Percentiles rank a stretch among this genome's conserved stretches.
Evolutionary conservation across 2,113 vertebrate species (phyloP).

Genomic region (Eonycteris spelaea): DNA sequence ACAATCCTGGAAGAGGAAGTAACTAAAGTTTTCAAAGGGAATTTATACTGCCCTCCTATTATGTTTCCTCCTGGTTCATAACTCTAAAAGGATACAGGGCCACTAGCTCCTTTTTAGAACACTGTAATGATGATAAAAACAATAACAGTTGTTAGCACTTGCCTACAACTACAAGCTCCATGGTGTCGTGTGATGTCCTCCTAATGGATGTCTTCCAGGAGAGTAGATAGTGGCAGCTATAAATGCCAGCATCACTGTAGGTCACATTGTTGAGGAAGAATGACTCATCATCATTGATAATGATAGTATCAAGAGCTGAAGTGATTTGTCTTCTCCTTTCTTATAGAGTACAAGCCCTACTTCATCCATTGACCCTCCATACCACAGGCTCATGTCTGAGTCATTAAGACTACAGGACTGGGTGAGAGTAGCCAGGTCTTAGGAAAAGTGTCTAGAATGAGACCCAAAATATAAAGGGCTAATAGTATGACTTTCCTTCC

Average conservation of each 20-base stretch:
- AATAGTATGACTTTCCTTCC: neutral
- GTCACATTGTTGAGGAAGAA: slow-evolving; percentile 62
- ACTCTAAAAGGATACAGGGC: neutral
- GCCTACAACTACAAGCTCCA: slow-evolving; percentile 68
- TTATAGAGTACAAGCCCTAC: slow-evolving; percentile 53
- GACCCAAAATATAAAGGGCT: slow-evolving; percentile 47
- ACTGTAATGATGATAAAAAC: neutral
- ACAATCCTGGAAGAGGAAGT: neutral
- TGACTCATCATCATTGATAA: neutral
- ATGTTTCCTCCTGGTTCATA: neutral
- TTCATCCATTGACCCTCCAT: slow-evolving; percentile 24
- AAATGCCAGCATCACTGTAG: slow-evolving; percentile 47
- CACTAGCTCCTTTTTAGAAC: slow-evolving; percentile 11
- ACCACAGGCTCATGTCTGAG: slow-evolving; percentile 59
- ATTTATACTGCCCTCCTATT: neutral
- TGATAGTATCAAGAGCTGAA: slow-evolving; percentile 48
- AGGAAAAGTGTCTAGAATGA: slow-evolving; percentile 57
- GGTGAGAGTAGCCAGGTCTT: slow-evolving; percentile 65
- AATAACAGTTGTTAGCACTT: slow-evolving; percentile 55
- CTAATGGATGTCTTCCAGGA: slow-evolving; percentile 64
- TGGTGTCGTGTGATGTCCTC: slow-evolving; percentile 36
- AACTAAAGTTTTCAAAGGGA: slow-evolving; percentile 3
- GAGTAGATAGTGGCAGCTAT: slow-evolving; percentile 54
- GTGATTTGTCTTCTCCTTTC: slow-evolving; percentile 54
- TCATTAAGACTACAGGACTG: slow-evolving; percentile 52